Evolutionary conservation across 2,888 invertebrate genomes (phyloP), one percentile per base, ranked within the genome.

Genomic region (Lapara coniferarum): DNA sequence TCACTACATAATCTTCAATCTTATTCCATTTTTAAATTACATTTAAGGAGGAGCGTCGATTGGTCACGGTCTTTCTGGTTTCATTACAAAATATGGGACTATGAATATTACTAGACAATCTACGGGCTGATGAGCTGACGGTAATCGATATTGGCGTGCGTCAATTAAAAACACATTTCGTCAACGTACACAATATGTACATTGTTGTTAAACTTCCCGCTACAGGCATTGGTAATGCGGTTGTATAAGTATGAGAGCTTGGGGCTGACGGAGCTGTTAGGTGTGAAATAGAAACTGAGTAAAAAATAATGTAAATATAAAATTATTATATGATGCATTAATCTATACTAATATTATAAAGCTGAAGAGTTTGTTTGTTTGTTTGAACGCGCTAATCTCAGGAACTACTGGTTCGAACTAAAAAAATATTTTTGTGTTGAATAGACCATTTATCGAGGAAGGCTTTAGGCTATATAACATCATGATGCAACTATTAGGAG

Each of bases 111-210:
- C 78, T 78, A 84, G 82, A 87, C 77, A 89, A 87, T 85, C 72
- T 73, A 84, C 86, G 89, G 85, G 68, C 82, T 76, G 79, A 71
- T 84, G 88, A 75, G 53, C 77, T 66, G 71, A 72, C 76, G 89
- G 89, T 85, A 92, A 90, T 87, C 76, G 78, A 79, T 81, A 80
- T 78, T 79, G 77, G 78, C 80, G 73, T 79, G 85, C 83, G 89
- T 88, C 90, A 87, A 88, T 88, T 87, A 88, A 77, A 76, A 77
- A 78, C 76, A 71, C 70, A 81, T 90, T 91, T 89, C 87, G 82
- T 84, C 85, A 88, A 87, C 73, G 73, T 70, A 46, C 44, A 56
- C 25, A n/a, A n/a, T n/a, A 70, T 77, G 78, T 72, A 80, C 78
- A 78, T 72, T 73, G 71, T 84, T 85, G 81, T 83, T 74, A 78